Evolutionary conservation across 1,140 invertebrate species (phyloP).

Genomic region (Potamilus streckersoni): DNA sequence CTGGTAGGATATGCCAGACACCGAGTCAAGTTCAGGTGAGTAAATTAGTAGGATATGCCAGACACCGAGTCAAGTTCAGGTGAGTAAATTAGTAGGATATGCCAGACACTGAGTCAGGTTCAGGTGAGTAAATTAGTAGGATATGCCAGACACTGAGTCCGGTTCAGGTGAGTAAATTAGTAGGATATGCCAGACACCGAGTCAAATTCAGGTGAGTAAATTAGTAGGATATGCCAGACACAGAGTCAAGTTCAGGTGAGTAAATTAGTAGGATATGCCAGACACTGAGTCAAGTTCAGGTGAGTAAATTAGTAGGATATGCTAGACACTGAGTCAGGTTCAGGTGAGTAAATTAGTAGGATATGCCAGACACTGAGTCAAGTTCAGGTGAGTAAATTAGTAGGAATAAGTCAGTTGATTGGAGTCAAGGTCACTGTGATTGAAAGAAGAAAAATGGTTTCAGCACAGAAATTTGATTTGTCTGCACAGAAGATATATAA

Average conservation of each 20-base stretch:
- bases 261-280: too few relatives aligned
- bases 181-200: slow-evolving; percentile 91
- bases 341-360: too few relatives aligned
- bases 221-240: too few relatives aligned
- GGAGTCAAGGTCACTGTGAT: too few relatives aligned
- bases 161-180: slow-evolving; percentile 69
- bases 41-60: slow-evolving; percentile 88
- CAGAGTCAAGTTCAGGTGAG: too few relatives aligned
- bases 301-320: too few relatives aligned
- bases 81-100: slow-evolving; percentile 85
- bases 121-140: slow-evolving; percentile 78
- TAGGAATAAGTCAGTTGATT: too few relatives aligned
- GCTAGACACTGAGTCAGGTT: too few relatives aligned
- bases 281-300: too few relatives aligned
- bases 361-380: slow-evolving; percentile 88
- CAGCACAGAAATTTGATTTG: too few relatives aligned
- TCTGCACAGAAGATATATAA: too few relatives aligned
- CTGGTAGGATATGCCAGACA: slow-evolving; percentile 95
- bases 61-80: slow-evolving; percentile 79
- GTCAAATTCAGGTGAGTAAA: slow-evolving; percentile 68
- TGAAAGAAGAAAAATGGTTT: too few relatives aligned
- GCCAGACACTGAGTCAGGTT: slow-evolving; percentile 82
- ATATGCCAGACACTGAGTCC: slow-evolving; percentile 88
- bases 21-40: slow-evolving; percentile 72
- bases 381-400: slow-evolving; percentile 58